Conservation (phyloP, 2,888 invertebrate species). For the Himalopsyche tibetana region DNA sequence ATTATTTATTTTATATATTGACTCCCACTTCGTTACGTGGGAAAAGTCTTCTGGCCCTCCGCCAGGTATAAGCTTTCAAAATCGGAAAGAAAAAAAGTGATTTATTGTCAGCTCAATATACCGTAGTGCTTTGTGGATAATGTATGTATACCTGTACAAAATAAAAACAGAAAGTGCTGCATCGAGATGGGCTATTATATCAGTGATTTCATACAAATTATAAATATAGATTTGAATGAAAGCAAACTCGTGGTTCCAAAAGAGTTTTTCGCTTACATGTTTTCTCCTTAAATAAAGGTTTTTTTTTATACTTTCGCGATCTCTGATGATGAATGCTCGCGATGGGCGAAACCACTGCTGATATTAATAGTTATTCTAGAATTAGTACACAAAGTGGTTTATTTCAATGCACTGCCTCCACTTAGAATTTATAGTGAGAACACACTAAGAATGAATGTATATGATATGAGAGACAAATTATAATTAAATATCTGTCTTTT, state of each 20-base stretch:
- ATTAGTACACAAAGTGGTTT: too few species aligned
- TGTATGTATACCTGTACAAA: not conserved
- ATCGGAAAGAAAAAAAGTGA: not conserved
- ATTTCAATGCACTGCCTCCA: too few species aligned
- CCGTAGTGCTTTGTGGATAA: not conserved
- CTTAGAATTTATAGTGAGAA: too few species aligned
- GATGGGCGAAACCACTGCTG: too few species aligned
- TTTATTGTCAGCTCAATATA: conserved; percentile 18
- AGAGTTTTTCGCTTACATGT: too few species aligned
- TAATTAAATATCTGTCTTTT: too few species aligned
- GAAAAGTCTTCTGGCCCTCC: not conserved
- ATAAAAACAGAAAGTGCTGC: conserved; percentile 19
- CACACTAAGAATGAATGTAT: too few species aligned
- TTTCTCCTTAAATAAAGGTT: too few species aligned
- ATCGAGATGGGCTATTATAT: not conserved
- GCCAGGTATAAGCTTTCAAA: conserved; percentile 34
- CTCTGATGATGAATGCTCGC: too few species aligned
- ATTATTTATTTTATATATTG: not conserved
- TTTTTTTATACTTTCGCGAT: too few species aligned
- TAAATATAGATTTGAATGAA: not conserved
- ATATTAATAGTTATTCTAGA: too few species aligned
- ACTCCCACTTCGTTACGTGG: not conserved
- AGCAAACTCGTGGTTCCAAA: not conserved
- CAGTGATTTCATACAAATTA: not conserved
- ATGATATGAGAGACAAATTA: too few species aligned